Conservation (phyloP, 1,140 invertebrate genomes). For the Dendrolimus punctatus region DNA sequence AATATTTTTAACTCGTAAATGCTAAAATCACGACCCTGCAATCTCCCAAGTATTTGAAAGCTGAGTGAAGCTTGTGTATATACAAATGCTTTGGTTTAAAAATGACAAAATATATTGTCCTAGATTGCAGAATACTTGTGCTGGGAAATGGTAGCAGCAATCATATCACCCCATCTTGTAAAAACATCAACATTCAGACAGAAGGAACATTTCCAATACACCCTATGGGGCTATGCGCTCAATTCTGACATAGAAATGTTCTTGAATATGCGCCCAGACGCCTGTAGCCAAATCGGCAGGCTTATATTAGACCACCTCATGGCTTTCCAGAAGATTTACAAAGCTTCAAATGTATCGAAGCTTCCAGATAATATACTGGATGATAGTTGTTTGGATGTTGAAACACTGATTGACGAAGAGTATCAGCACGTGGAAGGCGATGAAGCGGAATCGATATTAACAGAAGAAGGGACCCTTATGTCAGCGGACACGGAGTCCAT, state of each 20-base stretch:
- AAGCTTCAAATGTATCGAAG: slow-evolving; percentile 35
- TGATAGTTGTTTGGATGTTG: slow-evolving; percentile 51
- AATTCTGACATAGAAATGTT: slow-evolving; percentile 73
- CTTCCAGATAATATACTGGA: slow-evolving; percentile 47
- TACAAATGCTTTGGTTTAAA: too few relatives aligned
- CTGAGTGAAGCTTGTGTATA: too few relatives aligned
- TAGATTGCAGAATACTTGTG: slow-evolving; percentile 74
- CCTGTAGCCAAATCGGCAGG: slow-evolving; percentile 71
- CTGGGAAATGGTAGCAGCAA: slow-evolving; percentile 67
- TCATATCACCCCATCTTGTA: slow-evolving; percentile 64
- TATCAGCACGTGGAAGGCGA: slow-evolving; percentile 60
- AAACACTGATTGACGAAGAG: slow-evolving; percentile 60
- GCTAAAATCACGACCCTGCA: too few relatives aligned
- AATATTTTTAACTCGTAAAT: too few relatives aligned
- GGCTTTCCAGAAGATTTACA: slow-evolving; percentile 67
- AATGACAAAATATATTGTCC: slow-evolving; percentile 10
- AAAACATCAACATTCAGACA: slow-evolving; percentile 63
- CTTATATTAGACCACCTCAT: slow-evolving; percentile 71
- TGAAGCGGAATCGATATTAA: slow-evolving; percentile 54
- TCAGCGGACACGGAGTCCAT: slow-evolving; percentile 56
- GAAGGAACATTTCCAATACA: slow-evolving; percentile 70
- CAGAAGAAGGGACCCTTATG: slow-evolving; percentile 48
- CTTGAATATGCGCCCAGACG: slow-evolving; percentile 72
- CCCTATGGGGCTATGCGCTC: slow-evolving; percentile 73
- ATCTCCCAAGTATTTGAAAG: too few relatives aligned